phyloP scores from a whole-genome alignment of 2,113 vertebrate genomes.

The Cheilinus undulatus region DNA sequence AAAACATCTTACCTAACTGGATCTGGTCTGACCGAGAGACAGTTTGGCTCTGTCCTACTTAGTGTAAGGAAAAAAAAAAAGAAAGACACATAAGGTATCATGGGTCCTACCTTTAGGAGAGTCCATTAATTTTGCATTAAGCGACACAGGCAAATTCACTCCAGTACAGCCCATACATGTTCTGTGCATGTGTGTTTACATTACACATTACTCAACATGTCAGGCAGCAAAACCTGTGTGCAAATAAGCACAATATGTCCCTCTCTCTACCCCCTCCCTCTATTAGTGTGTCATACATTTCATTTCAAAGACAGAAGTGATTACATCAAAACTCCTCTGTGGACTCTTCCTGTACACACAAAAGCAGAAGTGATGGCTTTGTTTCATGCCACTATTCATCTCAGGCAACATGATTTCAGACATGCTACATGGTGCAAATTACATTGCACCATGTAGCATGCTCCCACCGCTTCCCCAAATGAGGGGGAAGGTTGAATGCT shows the following conservation, averaged over 20 bases:
- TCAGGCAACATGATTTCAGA: constrained; percentile 60
- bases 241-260: constrained; percentile 10
- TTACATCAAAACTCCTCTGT: constrained; percentile 59
- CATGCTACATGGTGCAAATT: constrained; percentile 65
- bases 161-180: neutral
- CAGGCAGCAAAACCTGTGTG: neutral
- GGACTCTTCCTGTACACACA: constrained; percentile 53
- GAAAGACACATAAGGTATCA: neutral
- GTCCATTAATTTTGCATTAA: neutral
- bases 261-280: neutral
- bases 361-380: constrained; percentile 75
- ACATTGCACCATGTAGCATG: constrained; percentile 50
- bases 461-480: constrained; percentile 54
- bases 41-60: constrained; percentile 12
- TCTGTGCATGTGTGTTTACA: neutral
- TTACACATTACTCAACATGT: neutral
- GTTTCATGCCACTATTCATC: constrained; percentile 58
- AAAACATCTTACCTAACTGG: constrained; percentile 44
- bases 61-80: neutral
- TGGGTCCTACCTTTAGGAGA: neutral
- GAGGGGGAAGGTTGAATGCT: neutral
- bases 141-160: constrained; percentile 4
- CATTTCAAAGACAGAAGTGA: constrained; percentile 69
- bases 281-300: constrained; percentile 18
- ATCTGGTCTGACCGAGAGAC: constrained; percentile 39